These are phyloP conservation scores for Zosterops hypoxanthus DNA, from an alignment of 2,113 vertebrate genomes.

Conservation along the genomic window DNA sequence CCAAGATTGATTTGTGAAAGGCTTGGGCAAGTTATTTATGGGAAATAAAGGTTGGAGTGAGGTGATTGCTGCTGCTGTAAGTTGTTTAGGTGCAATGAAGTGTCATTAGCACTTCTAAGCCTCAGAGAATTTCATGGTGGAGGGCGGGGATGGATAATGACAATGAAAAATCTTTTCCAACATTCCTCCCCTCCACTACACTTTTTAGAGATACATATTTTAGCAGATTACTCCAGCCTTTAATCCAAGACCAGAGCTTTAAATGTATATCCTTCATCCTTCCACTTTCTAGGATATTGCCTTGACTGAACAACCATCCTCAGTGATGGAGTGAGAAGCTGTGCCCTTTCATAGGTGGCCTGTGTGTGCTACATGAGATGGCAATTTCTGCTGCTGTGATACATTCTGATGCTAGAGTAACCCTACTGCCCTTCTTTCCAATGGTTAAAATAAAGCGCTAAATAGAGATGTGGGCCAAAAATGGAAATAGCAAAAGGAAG, in stretches of 20 bases:
- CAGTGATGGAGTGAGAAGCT: background rate
- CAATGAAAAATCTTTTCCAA: background rate
- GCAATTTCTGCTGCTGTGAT: background rate
- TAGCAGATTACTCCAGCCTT: background rate
- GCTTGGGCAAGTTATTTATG: background rate
- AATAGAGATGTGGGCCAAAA: background rate
- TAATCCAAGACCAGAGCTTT: background rate
- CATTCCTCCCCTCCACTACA: background rate
- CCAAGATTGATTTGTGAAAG: background rate
- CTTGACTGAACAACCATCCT: background rate
- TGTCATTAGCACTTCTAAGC: background rate
- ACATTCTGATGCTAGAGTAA: background rate
- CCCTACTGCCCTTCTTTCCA: background rate
- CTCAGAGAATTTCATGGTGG: background rate
- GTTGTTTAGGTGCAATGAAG: constrained; percentile 17
- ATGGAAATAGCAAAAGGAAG: background rate
- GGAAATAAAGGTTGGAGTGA: background rate
- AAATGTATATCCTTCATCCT: background rate
- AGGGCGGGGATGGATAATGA: background rate
- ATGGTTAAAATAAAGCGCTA: background rate
- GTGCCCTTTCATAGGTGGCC: background rate
- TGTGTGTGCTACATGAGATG: background rate
- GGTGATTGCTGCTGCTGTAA: background rate
- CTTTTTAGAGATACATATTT: background rate
- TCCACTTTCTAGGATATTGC: background rate